Base-by-base conservation (phyloP, 2,888 invertebrate species). In the Phyllotreta striolata region DNA sequence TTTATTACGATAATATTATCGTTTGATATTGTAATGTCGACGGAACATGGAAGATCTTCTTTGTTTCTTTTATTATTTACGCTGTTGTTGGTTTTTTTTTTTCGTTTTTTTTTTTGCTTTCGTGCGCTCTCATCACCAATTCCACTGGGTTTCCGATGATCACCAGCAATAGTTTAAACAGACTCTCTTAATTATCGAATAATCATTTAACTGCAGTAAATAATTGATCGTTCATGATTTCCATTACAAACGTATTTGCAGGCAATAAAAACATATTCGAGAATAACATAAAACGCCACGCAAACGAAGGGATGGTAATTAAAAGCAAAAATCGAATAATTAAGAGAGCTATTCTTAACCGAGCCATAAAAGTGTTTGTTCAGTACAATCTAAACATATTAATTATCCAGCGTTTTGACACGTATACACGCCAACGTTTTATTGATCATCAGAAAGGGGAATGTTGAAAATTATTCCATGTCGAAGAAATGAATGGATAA, bases 351-450 rank as follows among this genome's bases (percentile, higher is more conserved):
- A 46, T 57, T 57, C 56, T 57, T 57, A 57, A 57, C 56, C 38
- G 14, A 44, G 46, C 49, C 49, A n/a, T 49, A 49, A 46, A 46
- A 57, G 14, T 68, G 66, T 68, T 68, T 68, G 60, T 60, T 43
- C 56, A 59, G 62, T 56, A 55, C 68, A 66, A 66, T 66, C 66
- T 62, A 68, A 68, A 68, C 68, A 68, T 66, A 68, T 68, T 68
- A 68, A 68, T 68, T 68, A 60, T 68, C 52, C 58, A 66, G 55
- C 55, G 52, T 13, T 60, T 52, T 57, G 56, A 57, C 56, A 57
- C 10, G 41, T 57, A 12, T 38, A 46, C 56, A 57, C 56, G 56
- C 56, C 24, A 44, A 37, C 14, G n/a, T 57, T 46, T 13, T 46
- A 57, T 57, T 46, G 56, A 57, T 57, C 44, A 24, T 10, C 2